phyloP scores from a whole-genome alignment of 2,113 vertebrate genomes.

The Physeter macrocephalus region DNA sequence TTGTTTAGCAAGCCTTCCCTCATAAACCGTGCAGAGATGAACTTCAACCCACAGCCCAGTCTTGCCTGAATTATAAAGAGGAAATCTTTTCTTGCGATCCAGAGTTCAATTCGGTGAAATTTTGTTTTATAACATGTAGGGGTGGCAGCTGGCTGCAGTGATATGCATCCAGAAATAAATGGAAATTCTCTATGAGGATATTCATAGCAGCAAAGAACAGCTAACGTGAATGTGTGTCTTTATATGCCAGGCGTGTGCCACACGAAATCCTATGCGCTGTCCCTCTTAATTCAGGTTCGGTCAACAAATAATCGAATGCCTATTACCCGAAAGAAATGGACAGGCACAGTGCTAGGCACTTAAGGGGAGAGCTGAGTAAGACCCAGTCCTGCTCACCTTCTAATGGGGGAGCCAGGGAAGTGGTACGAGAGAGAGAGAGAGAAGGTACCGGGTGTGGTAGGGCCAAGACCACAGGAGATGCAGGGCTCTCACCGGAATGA shows the following conservation, averaged over 20 bases:
- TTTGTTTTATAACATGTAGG: background rate
- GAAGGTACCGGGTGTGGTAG: background rate
- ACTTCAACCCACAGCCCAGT: background rate
- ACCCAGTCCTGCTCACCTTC: background rate
- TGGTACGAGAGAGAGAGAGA: background rate
- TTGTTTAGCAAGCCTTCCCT: background rate
- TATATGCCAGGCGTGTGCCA: background rate
- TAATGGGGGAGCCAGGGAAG: background rate
- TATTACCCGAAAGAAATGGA: background rate
- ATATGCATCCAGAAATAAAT: background rate
- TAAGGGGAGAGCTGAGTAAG: background rate
- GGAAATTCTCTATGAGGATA: background rate
- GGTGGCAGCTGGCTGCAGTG: background rate
- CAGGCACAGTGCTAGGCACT: background rate
- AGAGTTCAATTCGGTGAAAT: background rate
- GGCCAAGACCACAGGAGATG: background rate
- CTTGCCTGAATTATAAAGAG: background rate
- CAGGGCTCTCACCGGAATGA: background rate
- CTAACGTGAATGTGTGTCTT: background rate
- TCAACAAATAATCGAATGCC: background rate
- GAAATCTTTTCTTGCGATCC: background rate
- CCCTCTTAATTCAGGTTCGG: background rate
- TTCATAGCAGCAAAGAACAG: background rate
- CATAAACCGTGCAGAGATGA: background rate
- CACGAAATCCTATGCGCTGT: background rate